A percentile compares a stretch with the other conserved stretches of the same genome.
These are phyloP conservation scores for Timema cristinae DNA, from an alignment of 2,888 invertebrate species.

Conservation along the genomic window DNA sequence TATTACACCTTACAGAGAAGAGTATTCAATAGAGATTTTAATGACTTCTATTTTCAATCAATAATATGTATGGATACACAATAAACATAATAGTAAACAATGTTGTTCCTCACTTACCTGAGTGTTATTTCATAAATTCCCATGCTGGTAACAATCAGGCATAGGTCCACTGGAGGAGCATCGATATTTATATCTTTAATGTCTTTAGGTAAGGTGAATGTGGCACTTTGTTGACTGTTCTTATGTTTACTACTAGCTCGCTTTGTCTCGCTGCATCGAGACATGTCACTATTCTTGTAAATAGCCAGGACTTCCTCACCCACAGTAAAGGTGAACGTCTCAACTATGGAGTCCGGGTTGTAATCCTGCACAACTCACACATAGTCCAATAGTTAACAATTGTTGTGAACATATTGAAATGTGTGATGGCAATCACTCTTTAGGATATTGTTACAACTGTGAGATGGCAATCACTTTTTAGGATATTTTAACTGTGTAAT, in stretches of 20 bases:
- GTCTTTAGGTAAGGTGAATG: constrained; percentile 42
- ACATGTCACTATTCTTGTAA: constrained; percentile 42
- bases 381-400: too few relatives aligned
- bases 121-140: constrained; percentile 57
- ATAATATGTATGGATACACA: too few relatives aligned
- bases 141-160: constrained; percentile 56
- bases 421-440: neutral
- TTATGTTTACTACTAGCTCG: constrained; percentile 9
- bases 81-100: too few relatives aligned
- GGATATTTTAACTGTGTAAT: too few relatives aligned
- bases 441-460: neutral
- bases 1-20: too few relatives aligned
- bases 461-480: too few relatives aligned
- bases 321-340: constrained; percentile 52
- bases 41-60: too few relatives aligned
- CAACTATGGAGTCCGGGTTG: constrained; percentile 54
- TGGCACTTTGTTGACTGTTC: neutral
- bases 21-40: too few relatives aligned
- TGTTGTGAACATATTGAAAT: too few relatives aligned
- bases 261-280: neutral
- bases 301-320: constrained; percentile 51
- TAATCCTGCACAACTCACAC: constrained; percentile 47
- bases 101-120: constrained; percentile 42
- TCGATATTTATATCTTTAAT: constrained; percentile 48
- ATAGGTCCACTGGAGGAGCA: constrained; percentile 51